These are phyloP conservation scores for Saguinus imperator DNA, from an alignment of 2,113 vertebrate genomes.

Conservation along the genomic window DNA sequence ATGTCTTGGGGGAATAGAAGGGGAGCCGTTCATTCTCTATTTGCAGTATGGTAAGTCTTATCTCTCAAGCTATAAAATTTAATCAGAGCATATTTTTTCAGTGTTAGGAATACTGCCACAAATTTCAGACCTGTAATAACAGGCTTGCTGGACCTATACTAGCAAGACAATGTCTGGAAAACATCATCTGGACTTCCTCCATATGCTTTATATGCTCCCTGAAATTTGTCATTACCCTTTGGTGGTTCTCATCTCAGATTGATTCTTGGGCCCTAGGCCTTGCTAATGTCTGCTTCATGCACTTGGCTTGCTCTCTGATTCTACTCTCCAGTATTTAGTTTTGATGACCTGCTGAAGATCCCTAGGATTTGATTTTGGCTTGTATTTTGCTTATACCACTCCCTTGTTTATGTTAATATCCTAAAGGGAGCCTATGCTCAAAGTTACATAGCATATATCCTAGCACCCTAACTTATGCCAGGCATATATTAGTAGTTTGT, in stretches of 20 bases:
- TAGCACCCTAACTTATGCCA: not conserved
- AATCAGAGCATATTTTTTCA: not conserved
- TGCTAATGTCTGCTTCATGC: not conserved
- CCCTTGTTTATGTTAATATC: not conserved
- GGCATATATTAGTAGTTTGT: not conserved
- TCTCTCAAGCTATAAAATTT: not conserved
- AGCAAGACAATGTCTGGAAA: not conserved
- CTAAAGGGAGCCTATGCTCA: not conserved
- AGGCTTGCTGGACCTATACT: not conserved
- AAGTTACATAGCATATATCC: not conserved
- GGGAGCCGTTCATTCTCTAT: not conserved
- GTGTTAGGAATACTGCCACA: not conserved
- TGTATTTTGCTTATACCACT: not conserved
- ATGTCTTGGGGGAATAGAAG: not conserved
- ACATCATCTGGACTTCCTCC: not conserved
- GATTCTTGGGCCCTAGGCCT: not conserved
- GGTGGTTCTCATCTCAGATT: not conserved
- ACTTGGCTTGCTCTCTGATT: not conserved
- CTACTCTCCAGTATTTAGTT: not conserved
- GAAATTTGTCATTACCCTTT: not conserved
- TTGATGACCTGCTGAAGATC: not conserved
- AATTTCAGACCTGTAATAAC: not conserved
- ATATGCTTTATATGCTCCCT: not conserved
- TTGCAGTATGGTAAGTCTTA: not conserved
- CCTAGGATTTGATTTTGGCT: not conserved